These are phyloP conservation scores for Amphiprion ocellaris DNA, from an alignment of 2,113 vertebrate genomes.

Conservation along the genomic window DNA sequence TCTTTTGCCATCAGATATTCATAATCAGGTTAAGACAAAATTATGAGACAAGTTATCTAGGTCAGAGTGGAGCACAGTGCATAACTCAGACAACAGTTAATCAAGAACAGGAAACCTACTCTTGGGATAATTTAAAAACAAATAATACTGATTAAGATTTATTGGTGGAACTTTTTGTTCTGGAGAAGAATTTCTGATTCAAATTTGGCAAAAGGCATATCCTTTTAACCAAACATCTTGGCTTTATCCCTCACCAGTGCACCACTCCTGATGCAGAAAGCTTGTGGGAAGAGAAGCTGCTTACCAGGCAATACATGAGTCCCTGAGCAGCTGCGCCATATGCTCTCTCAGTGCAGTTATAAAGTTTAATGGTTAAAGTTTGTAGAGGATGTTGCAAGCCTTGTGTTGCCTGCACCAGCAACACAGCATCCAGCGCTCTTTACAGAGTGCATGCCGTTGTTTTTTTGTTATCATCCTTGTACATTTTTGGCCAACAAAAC, in stretches of 20 bases:
- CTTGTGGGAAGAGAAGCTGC: neutral
- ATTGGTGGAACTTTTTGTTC: neutral
- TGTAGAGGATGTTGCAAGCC: no score
- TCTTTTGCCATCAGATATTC: neutral
- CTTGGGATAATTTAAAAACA: neutral
- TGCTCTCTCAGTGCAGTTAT: no score
- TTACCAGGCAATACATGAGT: neutral
- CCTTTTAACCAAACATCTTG: neutral
- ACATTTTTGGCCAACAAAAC: no score
- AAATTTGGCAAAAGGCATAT: neutral
- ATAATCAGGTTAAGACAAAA: neutral
- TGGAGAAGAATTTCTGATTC: neutral
- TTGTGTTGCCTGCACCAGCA: no score
- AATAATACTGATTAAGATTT: neutral
- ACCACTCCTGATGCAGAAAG: neutral
- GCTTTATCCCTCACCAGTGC: no score
- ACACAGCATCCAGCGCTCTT: no score
- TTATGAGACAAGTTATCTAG: neutral
- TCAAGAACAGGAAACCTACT: neutral
- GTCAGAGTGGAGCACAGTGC: neutral
- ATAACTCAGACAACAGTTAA: neutral
- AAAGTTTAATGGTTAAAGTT: no score
- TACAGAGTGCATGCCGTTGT: no score
- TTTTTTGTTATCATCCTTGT: no score
- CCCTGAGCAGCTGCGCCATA: no score